Conservation (phyloP, 2,888 invertebrate species). For the Alentia gelatinosa region DNA sequence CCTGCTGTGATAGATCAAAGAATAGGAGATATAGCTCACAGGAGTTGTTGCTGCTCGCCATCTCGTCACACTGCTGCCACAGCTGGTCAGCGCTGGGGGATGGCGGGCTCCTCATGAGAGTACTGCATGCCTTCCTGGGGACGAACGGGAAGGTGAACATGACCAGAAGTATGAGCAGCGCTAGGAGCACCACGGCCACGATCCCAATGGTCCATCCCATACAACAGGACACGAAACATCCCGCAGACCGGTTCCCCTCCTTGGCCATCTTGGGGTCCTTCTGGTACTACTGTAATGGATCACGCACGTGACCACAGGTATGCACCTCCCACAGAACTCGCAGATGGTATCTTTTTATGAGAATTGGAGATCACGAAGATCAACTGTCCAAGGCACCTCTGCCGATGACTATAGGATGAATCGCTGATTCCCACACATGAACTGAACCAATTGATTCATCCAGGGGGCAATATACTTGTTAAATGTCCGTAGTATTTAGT, state of each 20-base stretch:
- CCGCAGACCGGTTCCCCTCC: not conserved
- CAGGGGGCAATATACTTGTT: no score
- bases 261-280: not conserved
- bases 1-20: no score
- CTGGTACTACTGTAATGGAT: no score
- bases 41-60: not conserved
- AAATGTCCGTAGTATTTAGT: no score
- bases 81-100: not conserved
- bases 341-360: no score
- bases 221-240: conserved; percentile 21
- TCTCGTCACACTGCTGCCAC: not conserved
- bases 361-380: no score
- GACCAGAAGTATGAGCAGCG: not conserved
- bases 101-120: not conserved
- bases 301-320: no score
- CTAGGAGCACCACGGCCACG: not conserved
- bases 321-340: no score
- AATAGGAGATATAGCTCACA: not conserved
- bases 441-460: no score
- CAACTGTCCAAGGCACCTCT: no score
- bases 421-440: no score
- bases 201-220: not conserved
- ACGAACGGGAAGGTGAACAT: not conserved
- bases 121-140: not conserved
- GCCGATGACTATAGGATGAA: no score